Conservation (phyloP, 1,140 invertebrate species). For the Plectrocnemia conspersa region DNA sequence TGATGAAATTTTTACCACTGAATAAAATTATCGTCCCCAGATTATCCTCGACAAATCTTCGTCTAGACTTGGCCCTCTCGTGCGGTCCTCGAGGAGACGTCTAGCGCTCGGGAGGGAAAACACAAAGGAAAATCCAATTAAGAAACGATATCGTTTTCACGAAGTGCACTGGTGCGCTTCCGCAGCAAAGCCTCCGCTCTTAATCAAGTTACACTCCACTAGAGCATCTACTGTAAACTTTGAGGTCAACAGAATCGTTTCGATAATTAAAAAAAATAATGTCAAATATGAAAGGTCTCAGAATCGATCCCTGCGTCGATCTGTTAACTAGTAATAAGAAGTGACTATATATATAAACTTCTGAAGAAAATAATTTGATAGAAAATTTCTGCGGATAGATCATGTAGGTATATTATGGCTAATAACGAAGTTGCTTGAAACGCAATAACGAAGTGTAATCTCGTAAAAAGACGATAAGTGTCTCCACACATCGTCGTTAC, state of each 20-base stretch:
- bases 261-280: background rate
- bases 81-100: constrained; percentile 1
- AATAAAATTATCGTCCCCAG: too few relatives aligned
- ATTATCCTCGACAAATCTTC: background rate
- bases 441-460: constrained; percentile 22
- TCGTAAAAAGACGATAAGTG: constrained; percentile 25
- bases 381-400: too few relatives aligned
- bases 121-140: constrained; percentile 25
- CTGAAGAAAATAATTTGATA: too few relatives aligned
- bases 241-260: too few relatives aligned
- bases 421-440: constrained; percentile 1
- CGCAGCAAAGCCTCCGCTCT: background rate
- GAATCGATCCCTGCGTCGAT: too few relatives aligned
- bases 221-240: too few relatives aligned
- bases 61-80: background rate
- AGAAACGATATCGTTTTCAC: constrained; percentile 11
- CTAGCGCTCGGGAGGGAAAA: background rate
- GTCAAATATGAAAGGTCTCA: too few relatives aligned
- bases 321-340: too few relatives aligned
- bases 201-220: constrained; percentile 8
- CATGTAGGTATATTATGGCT: too few relatives aligned
- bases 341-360: too few relatives aligned
- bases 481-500: constrained; percentile 24
- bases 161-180: constrained; percentile 4
- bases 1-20: too few relatives aligned